Evolutionary conservation across 1,140 invertebrate genomes (phyloP).

Genomic region (Drosophila jambulina): DNA sequence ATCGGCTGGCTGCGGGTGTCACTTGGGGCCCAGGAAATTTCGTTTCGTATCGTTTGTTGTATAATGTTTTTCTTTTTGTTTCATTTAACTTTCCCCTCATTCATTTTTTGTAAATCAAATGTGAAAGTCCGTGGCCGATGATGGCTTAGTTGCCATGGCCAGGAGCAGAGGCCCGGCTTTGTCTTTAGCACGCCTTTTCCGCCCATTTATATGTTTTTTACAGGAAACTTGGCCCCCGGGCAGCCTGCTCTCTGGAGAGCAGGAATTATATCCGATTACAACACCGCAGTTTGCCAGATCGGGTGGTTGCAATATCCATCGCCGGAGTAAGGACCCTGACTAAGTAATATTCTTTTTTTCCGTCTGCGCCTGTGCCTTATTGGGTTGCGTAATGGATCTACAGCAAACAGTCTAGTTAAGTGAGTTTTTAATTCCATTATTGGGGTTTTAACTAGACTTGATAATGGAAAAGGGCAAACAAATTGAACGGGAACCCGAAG

Average conservation of each 20-base stretch:
- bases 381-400: constrained; percentile 56
- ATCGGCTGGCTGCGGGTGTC: constrained; percentile 54
- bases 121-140: constrained; percentile 59
- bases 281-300: constrained; percentile 64
- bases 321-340: constrained; percentile 12
- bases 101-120: constrained; percentile 67
- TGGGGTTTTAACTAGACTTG: constrained; percentile 17
- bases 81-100: constrained; percentile 32
- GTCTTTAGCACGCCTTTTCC: constrained; percentile 46
- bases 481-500: constrained; percentile 13
- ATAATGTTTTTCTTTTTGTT: constrained; percentile 23
- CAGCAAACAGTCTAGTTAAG: constrained; percentile 38
- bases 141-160: constrained; percentile 55
- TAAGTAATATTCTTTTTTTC: constrained; percentile 39
- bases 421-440: constrained; percentile 58
- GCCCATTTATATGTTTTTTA: constrained; percentile 17
- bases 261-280: constrained; percentile 80
- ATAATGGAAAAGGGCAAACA: constrained; percentile 21
- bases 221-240: constrained; percentile 7
- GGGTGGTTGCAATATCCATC: constrained; percentile 38
- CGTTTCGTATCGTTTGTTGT: constrained; percentile 14
- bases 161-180: constrained; percentile 29
- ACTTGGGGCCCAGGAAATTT: constrained; percentile 45
- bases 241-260: constrained; percentile 57
- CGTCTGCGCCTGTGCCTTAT: constrained; percentile 12